Evolutionary conservation across 1,140 invertebrate species (phyloP).

Genomic region (Ctenoplectra terminalis): DNA sequence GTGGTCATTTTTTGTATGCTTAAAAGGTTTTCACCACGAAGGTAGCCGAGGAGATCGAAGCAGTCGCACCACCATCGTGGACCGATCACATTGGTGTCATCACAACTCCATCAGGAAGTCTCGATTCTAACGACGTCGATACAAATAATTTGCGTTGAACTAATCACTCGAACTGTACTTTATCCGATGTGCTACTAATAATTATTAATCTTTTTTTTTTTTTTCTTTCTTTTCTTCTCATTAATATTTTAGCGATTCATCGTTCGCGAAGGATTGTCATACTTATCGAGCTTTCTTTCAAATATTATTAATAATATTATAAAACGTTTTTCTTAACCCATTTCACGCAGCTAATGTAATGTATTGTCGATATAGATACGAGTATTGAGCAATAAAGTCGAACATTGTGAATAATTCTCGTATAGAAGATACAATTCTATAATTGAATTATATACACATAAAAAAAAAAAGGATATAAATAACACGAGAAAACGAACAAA

Average conservation of each 20-base stretch:
- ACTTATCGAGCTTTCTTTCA: slow-evolving; percentile 15
- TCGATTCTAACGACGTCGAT: slow-evolving; percentile 57
- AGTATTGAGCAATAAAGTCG: background rate
- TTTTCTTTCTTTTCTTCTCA: slow-evolving; percentile 2
- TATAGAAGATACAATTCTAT: background rate
- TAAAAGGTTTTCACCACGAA: slow-evolving; percentile 66
- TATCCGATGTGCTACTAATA: slow-evolving; percentile 9
- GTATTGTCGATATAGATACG: background rate
- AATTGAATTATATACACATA: background rate
- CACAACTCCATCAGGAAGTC: slow-evolving; percentile 51
- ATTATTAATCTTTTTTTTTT: slow-evolving; percentile 12
- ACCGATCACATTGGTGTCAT: slow-evolving; percentile 43
- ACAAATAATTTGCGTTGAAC: slow-evolving; percentile 58
- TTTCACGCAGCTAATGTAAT: background rate
- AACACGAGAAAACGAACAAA: slow-evolving; percentile 38
- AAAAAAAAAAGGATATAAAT: slow-evolving; percentile 17
- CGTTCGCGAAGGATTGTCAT: slow-evolving; percentile 2
- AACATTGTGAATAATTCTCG: background rate
- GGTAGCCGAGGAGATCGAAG: slow-evolving; percentile 56
- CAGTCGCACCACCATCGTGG: slow-evolving; percentile 58
- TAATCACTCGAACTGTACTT: slow-evolving; percentile 17
- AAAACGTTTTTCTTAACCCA: background rate
- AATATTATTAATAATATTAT: slow-evolving; percentile 23
- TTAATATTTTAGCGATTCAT: slow-evolving; percentile 24
- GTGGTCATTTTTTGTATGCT: slow-evolving; percentile 62